Evolutionary conservation across 2,888 invertebrate genomes (phyloP), one percentile per base, ranked within the genome.

Genomic region (Thymelicus acteon): DNA sequence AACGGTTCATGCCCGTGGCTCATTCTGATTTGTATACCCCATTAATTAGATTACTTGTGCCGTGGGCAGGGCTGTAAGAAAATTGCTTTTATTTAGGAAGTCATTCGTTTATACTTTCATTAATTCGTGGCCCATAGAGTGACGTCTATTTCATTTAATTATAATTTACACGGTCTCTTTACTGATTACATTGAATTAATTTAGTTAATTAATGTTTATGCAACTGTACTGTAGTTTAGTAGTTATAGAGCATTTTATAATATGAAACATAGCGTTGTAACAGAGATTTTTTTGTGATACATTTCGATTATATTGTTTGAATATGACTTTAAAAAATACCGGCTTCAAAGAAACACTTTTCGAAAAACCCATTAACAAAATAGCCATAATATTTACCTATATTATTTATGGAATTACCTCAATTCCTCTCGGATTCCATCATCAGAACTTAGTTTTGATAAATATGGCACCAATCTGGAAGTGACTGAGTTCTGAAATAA

Each of bases 71-170:
- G 85, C 86, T 80, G 79, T 86, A 85, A 89, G 88, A 90, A 89
- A 88, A 90, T 90, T 88, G 84, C 85, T 89, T 90, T 90, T 90
- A 90, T 91, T 90, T 88, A 85, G 89, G 87, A 85, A 85, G 85
- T 84, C 87, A 86, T 88, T 89, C 84, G 86, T 89, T 88, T 89
- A 88, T 84, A 88, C 82, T 86, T 87, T 87, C 86, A 87, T 90
- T 88, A 86, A 87, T 90, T 90, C 87, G 83, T 80, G 82, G 80
- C 78, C 85, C 81, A 88, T 86, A 84, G 85, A 89, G 83, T 85
- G 83, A 84, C 83, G 79, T 85, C 87, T 88, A 88, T 88, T 90
- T 89, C 86, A 83, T 88, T 86, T 88, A 86, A 89, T 89, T 89
- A 89, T 90, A 87, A 89, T 89, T 89, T 86, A 82, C 83, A 79